A percentile compares a stretch with the other conserved stretches of the same genome.
Evolutionary conservation across 2,113 vertebrate genomes (phyloP).

Genomic region (Toxostoma redivivum): DNA sequence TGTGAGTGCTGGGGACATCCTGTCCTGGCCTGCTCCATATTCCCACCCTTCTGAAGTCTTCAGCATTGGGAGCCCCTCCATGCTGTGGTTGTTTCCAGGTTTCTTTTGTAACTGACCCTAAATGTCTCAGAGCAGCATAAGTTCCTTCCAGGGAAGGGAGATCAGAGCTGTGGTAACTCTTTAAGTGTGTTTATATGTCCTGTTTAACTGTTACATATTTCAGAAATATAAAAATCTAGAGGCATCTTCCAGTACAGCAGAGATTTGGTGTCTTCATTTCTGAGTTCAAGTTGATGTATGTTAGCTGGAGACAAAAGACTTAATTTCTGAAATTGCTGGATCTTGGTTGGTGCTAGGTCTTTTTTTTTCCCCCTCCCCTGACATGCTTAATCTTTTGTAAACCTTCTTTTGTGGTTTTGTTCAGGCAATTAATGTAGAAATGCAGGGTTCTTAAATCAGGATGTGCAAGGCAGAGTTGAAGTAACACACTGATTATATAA

Average conservation of each 20-base stretch:
- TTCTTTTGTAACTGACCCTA: background rate
- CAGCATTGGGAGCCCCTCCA: rapidly evolving
- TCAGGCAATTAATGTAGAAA: slow-evolving; percentile 54
- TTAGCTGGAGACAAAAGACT: background rate
- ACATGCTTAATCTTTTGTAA: slow-evolving; percentile 35
- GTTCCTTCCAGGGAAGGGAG: background rate
- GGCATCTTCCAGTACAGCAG: background rate
- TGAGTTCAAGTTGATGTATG: background rate
- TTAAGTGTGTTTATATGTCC: background rate
- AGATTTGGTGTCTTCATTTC: background rate
- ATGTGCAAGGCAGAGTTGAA: slow-evolving; percentile 51
- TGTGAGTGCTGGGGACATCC: background rate
- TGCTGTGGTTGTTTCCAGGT: background rate
- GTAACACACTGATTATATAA: slow-evolving; percentile 61
- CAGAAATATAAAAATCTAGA: background rate
- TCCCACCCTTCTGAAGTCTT: background rate
- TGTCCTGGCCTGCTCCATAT: background rate
- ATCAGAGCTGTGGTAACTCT: background rate
- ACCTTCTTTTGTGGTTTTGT: slow-evolving; percentile 21
- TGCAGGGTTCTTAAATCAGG: slow-evolving; percentile 27
- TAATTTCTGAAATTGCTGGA: background rate
- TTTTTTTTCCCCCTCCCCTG: background rate
- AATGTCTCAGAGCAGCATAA: background rate
- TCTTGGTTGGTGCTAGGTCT: background rate
- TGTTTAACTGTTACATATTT: background rate